Base-by-base conservation (phyloP, 2,888 invertebrate species). In the Heliconius cydno region DNA sequence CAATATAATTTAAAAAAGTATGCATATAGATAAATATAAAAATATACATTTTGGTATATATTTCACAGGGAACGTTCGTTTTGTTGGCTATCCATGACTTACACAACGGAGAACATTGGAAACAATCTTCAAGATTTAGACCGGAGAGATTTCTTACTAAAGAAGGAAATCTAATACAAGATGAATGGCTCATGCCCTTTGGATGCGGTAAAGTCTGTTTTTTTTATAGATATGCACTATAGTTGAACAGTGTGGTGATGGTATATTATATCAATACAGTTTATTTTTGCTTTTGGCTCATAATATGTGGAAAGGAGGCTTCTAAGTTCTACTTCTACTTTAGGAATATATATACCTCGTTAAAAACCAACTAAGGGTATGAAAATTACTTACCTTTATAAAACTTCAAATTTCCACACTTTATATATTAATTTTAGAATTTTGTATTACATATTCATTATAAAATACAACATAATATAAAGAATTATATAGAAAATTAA, bases 141-240 rank as follows among this genome's bases (percentile, higher is more conserved):
- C 97, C 97, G 0, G 96, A 97, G 84, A 92, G 97, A 73, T 97
- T 97, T 89, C 87, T 97, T 67, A 94, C 93, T 83, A 84, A 92
- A 79, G 92, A 96, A 34, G 96, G 96, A 19, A 95, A 95, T 84
- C 88, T 96, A 34, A 88, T 92, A 67, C 93, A 92, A 80, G 89
- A 92, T 81, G 92, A 94, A 74, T 90, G 90, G 88, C 87, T 94
- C 0, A 88, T 92, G 85, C 92, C 94, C 5, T 94, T 94, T 85
- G 93, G 94, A 74, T 89, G 94, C 84, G 97, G 97, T 97, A 91
- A 92, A 60, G 70, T 15, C 25, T 38, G 46, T 15, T n/a, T 74
- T 83, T 71, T 25, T 72, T 10, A 52, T 57, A 30, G 25, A 57
- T 22, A 5, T 22, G 57, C 10, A 4, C 28, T 22, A 15, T 6